These are phyloP conservation scores for Mythimna pallens DNA, from an alignment of 2,888 invertebrate genomes.

Conservation along the genomic window DNA sequence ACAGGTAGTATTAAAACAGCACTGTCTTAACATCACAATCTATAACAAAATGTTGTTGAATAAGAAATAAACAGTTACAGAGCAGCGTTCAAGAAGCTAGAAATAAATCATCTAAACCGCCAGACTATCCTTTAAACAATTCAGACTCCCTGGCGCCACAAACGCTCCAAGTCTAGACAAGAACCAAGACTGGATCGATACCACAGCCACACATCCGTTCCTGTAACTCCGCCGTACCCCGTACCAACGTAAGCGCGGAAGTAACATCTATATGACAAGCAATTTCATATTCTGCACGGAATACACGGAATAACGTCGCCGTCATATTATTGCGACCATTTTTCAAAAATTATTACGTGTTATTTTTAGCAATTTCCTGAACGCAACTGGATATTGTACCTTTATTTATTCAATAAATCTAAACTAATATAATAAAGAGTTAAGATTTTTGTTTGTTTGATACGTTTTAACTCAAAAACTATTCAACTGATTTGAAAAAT, in stretches of 20 bases:
- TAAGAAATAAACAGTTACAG: not conserved
- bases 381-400: slow-evolving; percentile 20
- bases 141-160: slow-evolving; percentile 26
- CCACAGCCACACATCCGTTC: slow-evolving; percentile 12
- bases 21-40: not conserved
- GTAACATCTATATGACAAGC: slow-evolving; percentile 3
- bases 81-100: not conserved
- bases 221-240: slow-evolving; percentile 5
- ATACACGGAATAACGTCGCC: slow-evolving; percentile 17
- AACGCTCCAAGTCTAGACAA: slow-evolving; percentile 14
- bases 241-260: slow-evolving; percentile 2
- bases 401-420: slow-evolving; percentile 37
- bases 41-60: not conserved
- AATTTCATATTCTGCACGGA: slow-evolving; percentile 17
- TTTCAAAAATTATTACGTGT: slow-evolving; percentile 30
- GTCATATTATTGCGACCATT: slow-evolving; percentile 12
- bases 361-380: slow-evolving; percentile 33
- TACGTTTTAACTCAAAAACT: too few species aligned
- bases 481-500: too few species aligned
- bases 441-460: too few species aligned
- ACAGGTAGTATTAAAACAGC: not conserved
- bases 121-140: slow-evolving; percentile 17
- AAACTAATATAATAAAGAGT: too few species aligned
- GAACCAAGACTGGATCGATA: slow-evolving; percentile 39
- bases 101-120: not conserved